Base-by-base conservation (phyloP, 2,797 vertebrate genomes). In the Petrocephalus sullivani region DNA sequence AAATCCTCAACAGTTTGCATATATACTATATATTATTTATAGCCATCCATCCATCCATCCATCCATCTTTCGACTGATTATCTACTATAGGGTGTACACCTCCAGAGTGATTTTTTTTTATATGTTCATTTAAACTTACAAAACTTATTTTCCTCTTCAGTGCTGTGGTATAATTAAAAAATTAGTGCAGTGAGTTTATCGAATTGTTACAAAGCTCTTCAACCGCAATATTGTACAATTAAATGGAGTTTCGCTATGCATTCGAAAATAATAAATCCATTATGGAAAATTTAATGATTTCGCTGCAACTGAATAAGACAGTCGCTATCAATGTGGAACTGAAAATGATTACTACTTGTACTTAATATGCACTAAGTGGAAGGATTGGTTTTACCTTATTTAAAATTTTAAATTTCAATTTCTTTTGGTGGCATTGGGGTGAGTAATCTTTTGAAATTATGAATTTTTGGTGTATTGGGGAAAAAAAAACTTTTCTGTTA, bases 161-260 rank as follows among this genome's bases (percentile, higher is more conserved):
- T 19, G 85, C 85, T 41, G 33, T 51, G 37, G 41, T 37, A 86
- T 86, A 41, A 75, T 75, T 75, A 75, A 75, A 41, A 41, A 61
- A 21, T 61, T 86, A 37, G 83, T 33, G 85, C 14, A 41, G 14
- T 64, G 16, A 56, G 57, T 86, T 86, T 33, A 86, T 60, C 85
- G 57, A 86, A 60, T 61, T 86, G 85, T 86, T 57, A 86, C 23
- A 28, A 61, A 86, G 37, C 85, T 61, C 37, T 86, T 86, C 85
- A 60, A 41, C 12, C 41, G 85, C 56, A 61, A 37, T 86, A 86
- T 86, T 86, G 85, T 46, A 21, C 85, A 60, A 61, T 86, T 60
- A 61, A 86, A 61, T 86, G 57, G 33, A 61, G 85, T 60, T 86
- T 60, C 54, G 10, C 21, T 57, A 37, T 85, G 54, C 54, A 16